Percentiles rank a stretch among this genome's conserved stretches.
Evolutionary conservation across 2,113 vertebrate species (phyloP).

Genomic region (Hippocampus zosterae): DNA sequence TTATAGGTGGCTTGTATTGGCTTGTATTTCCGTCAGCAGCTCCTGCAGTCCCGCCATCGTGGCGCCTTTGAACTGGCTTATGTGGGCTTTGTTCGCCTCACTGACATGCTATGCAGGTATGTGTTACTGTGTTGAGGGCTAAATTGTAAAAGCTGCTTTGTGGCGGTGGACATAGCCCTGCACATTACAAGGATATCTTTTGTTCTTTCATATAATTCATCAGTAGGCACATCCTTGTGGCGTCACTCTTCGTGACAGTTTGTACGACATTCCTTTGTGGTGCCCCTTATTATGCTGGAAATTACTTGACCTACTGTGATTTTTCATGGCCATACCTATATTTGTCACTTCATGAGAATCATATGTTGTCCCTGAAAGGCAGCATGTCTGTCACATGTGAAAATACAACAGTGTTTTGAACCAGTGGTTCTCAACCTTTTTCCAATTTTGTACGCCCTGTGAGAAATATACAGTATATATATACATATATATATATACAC

Average conservation of each 20-base stretch:
- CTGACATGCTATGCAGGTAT: constrained; percentile 87
- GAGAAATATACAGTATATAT: too few species aligned
- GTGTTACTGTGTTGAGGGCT: constrained; percentile 26
- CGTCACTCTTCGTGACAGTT: constrained; percentile 17
- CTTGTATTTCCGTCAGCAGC: constrained; percentile 89
- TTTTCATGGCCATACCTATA: background rate
- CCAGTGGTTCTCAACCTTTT: too few species aligned
- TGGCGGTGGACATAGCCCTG: constrained; percentile 13
- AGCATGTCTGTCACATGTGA: too few species aligned
- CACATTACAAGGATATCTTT: constrained; percentile 13
- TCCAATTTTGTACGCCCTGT: too few species aligned
- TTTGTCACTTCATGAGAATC: too few species aligned
- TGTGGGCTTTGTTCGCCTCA: constrained; percentile 91
- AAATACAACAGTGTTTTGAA: too few species aligned
- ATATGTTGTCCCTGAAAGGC: too few species aligned
- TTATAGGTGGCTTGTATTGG: constrained; percentile 87
- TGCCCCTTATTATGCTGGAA: background rate
- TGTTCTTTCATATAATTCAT: constrained; percentile 34
- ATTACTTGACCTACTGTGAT: background rate
- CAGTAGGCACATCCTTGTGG: background rate
- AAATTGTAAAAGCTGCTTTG: constrained; percentile 38
- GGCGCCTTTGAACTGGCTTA: constrained; percentile 97
- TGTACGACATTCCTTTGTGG: constrained; percentile 12
- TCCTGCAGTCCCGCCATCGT: constrained; percentile 93
- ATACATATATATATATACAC: too few species aligned